Evolutionary conservation across 92 coral and sea anemone species (phyloP).

Genomic region (Parazoanthus atlanticus): DNA sequence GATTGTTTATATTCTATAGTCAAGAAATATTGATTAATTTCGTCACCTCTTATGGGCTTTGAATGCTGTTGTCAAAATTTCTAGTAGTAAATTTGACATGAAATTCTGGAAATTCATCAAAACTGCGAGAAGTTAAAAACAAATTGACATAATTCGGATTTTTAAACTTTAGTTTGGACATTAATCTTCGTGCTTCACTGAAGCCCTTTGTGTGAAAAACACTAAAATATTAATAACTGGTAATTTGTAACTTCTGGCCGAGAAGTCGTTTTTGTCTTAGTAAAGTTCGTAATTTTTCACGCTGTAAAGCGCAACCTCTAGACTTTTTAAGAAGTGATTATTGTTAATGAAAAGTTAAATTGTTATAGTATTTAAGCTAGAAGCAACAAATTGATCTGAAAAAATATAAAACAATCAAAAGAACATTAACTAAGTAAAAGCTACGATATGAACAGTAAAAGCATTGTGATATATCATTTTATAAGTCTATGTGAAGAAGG

Average conservation of each 20-base stretch:
- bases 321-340: background rate
- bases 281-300: background rate
- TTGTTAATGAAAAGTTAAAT: background rate
- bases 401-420: background rate
- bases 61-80: background rate
- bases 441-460: background rate
- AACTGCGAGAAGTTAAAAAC: background rate
- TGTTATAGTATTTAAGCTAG: too few species aligned
- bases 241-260: background rate
- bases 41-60: background rate
- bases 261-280: background rate
- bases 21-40: background rate
- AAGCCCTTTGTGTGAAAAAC: constrained; percentile 1
- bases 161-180: background rate
- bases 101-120: background rate
- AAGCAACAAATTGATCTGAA: too few species aligned
- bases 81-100: background rate
- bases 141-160: background rate
- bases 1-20: constrained; percentile 14
- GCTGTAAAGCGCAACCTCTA: too few species aligned
- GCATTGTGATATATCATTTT: background rate
- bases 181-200: too few species aligned
- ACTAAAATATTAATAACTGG: constrained; percentile 5
- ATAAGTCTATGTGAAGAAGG: background rate
- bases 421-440: background rate